Base-by-base conservation (phyloP, 1,140 invertebrate species). In the Calliopsis andreniformis region DNA sequence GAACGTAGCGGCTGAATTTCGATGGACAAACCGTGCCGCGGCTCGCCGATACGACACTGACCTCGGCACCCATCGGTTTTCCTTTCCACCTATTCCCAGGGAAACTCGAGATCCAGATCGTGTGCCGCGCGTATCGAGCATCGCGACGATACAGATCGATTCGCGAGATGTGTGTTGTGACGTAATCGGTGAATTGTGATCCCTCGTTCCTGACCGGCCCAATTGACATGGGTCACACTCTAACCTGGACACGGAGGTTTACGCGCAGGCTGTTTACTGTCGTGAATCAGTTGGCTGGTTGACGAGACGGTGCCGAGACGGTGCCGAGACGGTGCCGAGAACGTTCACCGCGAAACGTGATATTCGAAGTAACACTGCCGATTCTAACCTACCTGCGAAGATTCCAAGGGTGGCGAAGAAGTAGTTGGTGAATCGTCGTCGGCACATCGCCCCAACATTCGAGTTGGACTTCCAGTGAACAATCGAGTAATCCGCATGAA, bases 101-200 rank as follows among this genome's bases (percentile, higher is more conserved):
- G 45, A n/a, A n/a, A 18, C 16, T 28, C 23, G 6, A 8, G 23
- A 28, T 30, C n/a, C n/a, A n/a, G n/a, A n/a, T n/a, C n/a, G n/a
- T n/a, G n/a, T n/a, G n/a, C n/a, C 51, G 47, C 47, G 51, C 51
- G 14, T 10, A 30, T 14, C 49, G 20, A 2, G 47, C 23, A 7
- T 28, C 10, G 7, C 18, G 3, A 18, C 18, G 32, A 39, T 35
- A n/a, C 53, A 7, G 32, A 55, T 35, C 55, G 55, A 61, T 32
- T 14, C 14, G 18, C 18, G 14, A 3, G 39, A 66, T 66, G 70
- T 58, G 51, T 47, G 63, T 28, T 16, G 61, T 73, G 71, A 73
- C 51, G 62, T 75, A 67, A 75, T 30, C 42, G 71, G 71, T 66
- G 62, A 67, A 58, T 58, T 7, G 71, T 45, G 62, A 56, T 73